Evolutionary conservation across 2,888 invertebrate species (phyloP).

Genomic region (Leptarthrus brevirostris): DNA sequence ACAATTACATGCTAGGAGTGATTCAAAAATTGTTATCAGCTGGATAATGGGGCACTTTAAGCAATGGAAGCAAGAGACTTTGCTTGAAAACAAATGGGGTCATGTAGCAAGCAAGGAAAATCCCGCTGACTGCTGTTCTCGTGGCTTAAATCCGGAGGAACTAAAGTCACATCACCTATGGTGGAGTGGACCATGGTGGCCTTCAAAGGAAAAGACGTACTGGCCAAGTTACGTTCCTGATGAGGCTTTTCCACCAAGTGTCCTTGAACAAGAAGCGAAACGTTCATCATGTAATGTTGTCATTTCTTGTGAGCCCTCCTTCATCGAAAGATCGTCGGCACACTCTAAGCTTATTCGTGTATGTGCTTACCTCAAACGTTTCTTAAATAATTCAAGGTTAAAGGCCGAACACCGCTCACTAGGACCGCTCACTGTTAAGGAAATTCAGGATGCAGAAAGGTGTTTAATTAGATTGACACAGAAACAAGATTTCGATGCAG

Average conservation of each 20-base stretch:
- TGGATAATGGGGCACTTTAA: neutral
- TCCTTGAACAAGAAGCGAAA: neutral
- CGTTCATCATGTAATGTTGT: neutral
- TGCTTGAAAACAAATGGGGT: slow-evolving; percentile 48
- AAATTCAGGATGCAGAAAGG: neutral
- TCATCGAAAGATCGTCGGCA: neutral
- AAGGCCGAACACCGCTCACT: neutral
- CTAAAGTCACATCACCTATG: neutral
- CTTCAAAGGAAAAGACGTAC: neutral
- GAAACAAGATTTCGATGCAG: neutral
- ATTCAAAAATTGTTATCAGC: slow-evolving; percentile 1
- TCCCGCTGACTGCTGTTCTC: neutral
- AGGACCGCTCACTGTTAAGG: neutral
- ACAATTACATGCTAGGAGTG: neutral
- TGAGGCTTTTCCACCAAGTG: neutral
- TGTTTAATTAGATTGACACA: neutral
- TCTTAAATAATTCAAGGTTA: neutral
- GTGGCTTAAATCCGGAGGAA: neutral
- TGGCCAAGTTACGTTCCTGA: slow-evolving; percentile 1
- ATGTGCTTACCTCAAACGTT: slow-evolving; percentile 3
- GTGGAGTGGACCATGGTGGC: slow-evolving; percentile 7
- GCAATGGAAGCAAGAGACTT: slow-evolving; percentile 2
- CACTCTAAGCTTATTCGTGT: neutral
- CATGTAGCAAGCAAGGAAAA: slow-evolving; percentile 43
- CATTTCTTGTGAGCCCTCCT: neutral